Conservation (phyloP, 2,113 vertebrate species). For the Neodon shergylaensis region DNA sequence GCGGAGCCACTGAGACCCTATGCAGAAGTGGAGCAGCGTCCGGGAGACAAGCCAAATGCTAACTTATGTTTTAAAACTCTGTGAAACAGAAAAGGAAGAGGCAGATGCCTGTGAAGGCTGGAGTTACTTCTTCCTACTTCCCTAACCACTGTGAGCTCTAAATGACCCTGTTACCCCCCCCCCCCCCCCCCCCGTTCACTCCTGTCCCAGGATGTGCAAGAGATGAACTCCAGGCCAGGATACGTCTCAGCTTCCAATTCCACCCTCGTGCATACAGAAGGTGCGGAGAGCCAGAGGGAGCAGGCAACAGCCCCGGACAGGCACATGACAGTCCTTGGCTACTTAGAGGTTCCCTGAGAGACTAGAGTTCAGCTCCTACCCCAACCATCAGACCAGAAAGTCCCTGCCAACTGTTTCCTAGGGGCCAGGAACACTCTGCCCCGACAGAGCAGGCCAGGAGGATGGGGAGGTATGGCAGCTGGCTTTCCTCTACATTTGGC, state of each 20-base stretch:
- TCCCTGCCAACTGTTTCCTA: background rate
- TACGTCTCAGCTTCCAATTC: background rate
- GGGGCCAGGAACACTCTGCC: background rate
- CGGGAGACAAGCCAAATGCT: constrained; percentile 1
- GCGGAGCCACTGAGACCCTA: background rate
- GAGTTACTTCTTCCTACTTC: background rate
- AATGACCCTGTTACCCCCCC: background rate
- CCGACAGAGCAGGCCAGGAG: background rate
- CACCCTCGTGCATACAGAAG: background rate
- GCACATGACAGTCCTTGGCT: background rate
- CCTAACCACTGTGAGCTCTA: background rate
- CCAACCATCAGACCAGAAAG: background rate
- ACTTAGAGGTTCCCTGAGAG: background rate
- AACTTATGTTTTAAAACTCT: background rate
- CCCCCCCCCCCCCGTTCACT: too few relatives aligned
- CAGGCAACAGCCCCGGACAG: background rate
- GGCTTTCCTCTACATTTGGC: background rate
- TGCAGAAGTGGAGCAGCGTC: background rate
- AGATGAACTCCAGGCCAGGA: constrained; percentile 10
- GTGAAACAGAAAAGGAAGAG: background rate
- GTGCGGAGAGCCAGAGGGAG: background rate
- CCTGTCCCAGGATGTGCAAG: background rate
- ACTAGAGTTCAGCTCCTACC: background rate
- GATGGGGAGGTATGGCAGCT: background rate
- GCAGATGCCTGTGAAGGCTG: background rate